A percentile compares a stretch with the other conserved stretches of the same genome.
phyloP scores from a whole-genome alignment of 2,113 vertebrate genomes.

The Cottus gobio region DNA sequence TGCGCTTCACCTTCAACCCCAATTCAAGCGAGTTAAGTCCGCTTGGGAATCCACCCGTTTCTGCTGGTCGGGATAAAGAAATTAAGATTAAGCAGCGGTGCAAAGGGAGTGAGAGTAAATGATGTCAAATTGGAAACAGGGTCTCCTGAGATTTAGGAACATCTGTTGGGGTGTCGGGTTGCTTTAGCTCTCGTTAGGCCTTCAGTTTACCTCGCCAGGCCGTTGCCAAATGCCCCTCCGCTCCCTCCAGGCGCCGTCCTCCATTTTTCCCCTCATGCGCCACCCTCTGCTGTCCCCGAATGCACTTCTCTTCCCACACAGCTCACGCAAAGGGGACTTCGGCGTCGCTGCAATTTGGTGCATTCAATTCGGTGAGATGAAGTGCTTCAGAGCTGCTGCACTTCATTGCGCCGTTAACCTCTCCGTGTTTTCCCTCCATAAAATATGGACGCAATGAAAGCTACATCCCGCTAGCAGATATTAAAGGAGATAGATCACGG shows the following conservation, averaged over 20 bases:
- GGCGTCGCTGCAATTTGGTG: constrained; percentile 49
- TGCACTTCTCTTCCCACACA: constrained; percentile 52
- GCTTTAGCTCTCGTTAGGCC: constrained; percentile 74
- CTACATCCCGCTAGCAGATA: constrained; percentile 27
- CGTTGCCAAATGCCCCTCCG: constrained; percentile 64
- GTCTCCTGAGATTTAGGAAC: constrained; percentile 65
- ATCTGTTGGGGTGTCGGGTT: constrained; percentile 81
- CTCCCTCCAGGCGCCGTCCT: too few species aligned
- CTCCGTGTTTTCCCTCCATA: constrained; percentile 15
- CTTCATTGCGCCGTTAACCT: constrained; percentile 20
- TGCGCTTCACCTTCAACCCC: constrained; percentile 62
- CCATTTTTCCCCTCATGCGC: constrained; percentile 40
- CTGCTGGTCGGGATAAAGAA: constrained; percentile 42
- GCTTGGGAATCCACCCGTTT: constrained; percentile 38
- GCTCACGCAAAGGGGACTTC: constrained; percentile 19
- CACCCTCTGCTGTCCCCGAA: constrained; percentile 50
- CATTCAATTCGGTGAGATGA: constrained; percentile 51
- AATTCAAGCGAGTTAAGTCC: constrained; percentile 12
- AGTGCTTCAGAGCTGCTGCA: constrained; percentile 7
- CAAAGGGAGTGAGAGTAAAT: constrained; percentile 65
- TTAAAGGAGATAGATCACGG: constrained; percentile 53
- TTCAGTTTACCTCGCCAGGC: constrained; percentile 82
- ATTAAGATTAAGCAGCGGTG: constrained; percentile 44
- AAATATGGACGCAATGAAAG: constrained; percentile 47
- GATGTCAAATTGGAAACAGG: constrained; percentile 80